These are phyloP conservation scores for Trilocha varians DNA, from an alignment of 2,888 invertebrate species.

Conservation along the genomic window DNA sequence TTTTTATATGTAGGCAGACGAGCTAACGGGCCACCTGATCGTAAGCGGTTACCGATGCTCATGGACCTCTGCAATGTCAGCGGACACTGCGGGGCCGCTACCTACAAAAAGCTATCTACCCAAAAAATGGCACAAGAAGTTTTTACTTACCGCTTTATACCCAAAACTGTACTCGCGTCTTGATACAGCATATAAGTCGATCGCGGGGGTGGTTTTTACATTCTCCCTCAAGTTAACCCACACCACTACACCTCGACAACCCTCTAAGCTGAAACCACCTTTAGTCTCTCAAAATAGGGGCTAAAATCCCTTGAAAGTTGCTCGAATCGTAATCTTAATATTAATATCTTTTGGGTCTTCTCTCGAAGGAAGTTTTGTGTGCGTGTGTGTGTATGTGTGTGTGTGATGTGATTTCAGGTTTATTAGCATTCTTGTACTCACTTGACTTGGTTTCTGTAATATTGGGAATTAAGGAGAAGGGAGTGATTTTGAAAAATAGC, in stretches of 20 bases:
- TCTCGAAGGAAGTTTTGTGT: slow-evolving; percentile 62
- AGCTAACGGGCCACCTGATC: no score
- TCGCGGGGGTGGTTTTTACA: slow-evolving; percentile 71
- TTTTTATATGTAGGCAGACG: no score
- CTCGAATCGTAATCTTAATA: slow-evolving; percentile 55
- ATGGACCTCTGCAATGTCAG: no score
- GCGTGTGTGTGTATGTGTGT: slow-evolving; percentile 26
- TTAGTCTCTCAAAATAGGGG: slow-evolving; percentile 8
- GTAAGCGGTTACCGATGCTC: no score
- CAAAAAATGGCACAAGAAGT: slow-evolving; percentile 8
- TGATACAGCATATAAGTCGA: slow-evolving; percentile 73
- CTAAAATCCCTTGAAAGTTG: slow-evolving; percentile 9
- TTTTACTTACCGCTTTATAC: slow-evolving; percentile 20
- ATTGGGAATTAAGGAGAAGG: not conserved
- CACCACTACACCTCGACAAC: slow-evolving; percentile 26
- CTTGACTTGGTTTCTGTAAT: not conserved
- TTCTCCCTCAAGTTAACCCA: slow-evolving; percentile 63
- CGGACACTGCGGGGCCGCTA: no score
- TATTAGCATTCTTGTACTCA: not conserved
- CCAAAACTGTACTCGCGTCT: slow-evolving; percentile 38
- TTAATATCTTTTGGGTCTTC: slow-evolving; percentile 63
- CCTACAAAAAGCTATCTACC: no score
- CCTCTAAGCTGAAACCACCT: slow-evolving; percentile 15
- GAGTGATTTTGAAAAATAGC: no score
- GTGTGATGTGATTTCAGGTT: slow-evolving; percentile 7